Evolutionary conservation across 1,140 invertebrate genomes (phyloP), one percentile per base, ranked within the genome.

Genomic region (Lordiphosa collinella): DNA sequence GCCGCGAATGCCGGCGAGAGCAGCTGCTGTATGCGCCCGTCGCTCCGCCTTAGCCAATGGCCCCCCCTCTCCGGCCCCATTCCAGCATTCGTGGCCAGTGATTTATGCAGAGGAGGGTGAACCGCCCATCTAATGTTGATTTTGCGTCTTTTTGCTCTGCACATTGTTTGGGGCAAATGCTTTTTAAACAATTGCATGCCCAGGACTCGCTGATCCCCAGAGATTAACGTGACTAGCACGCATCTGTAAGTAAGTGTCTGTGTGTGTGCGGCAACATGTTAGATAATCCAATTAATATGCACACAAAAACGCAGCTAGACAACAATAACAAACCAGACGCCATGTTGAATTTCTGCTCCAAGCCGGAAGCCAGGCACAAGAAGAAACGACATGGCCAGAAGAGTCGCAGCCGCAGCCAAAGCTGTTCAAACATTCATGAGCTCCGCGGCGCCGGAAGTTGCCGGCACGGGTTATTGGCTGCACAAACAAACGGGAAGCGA

Each of bases 161-260:
- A 43, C 51, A 56, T 53, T 73, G 75, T 79, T 79, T 80, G 70
- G 22, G 53, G 51, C 76, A 82, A 82, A 82, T 82, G 76, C 78
- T 82, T 84, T 82, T 84, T 78, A 82, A 82, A 73, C 72, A 82
- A 82, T 82, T 82, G 78, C 78, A 78, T 64, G 72, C 78, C 22
- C 67, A 61, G 44, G 34, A 71, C 61, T 55, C 31, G 41, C 57
- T 49, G 69, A 75, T 82, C 71, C 76, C 59, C 40, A 35, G 78
- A 68, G 76, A 84, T 82, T 82, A 84, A 64, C 68, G 72, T 82
- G 76, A 82, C 76, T 75, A 60, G n/a, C 50, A 54, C 41, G 41
- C 41, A 44, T 44, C 22, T 44, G 22, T 44, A 25, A 36, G 29
- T 49, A 49, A 25, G 22, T 25, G 22, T 25, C 0, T 25, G 22